phyloP scores from a whole-genome alignment of 2,113 vertebrate species.

The Zosterops japonicus region DNA sequence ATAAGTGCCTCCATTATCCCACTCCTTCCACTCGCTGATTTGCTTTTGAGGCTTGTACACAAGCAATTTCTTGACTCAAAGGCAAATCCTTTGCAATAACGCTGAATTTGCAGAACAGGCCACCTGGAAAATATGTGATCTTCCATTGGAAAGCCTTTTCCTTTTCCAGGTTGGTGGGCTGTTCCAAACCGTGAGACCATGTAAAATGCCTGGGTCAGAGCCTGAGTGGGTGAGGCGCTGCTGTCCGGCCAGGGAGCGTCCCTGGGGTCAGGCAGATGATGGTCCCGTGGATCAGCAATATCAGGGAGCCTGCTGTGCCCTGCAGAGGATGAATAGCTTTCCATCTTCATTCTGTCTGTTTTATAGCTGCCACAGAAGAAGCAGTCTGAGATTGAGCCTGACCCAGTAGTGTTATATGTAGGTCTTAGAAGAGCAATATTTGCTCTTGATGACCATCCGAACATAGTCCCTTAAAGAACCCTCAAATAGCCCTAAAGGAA shows the following conservation, averaged over 20 bases:
- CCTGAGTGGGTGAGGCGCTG: background rate
- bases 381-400: slow-evolving; percentile 26
- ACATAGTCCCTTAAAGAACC: background rate
- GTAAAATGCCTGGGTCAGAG: background rate
- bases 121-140: slow-evolving; percentile 40
- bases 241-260: background rate
- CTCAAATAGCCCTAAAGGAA: background rate
- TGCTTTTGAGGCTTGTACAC: background rate
- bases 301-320: background rate
- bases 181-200: background rate
- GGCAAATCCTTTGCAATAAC: background rate
- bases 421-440: slow-evolving; percentile 4
- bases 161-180: background rate
- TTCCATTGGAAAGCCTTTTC: background rate
- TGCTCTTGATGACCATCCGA: background rate
- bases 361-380: slow-evolving; percentile 32
- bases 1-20: slow-evolving; percentile 21
- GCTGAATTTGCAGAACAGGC: background rate
- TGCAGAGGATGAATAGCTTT: slow-evolving; percentile 22
- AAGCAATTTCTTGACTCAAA: slow-evolving; percentile 8
- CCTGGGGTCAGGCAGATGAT: background rate
- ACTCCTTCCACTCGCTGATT: background rate
- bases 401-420: background rate
- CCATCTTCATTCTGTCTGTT: slow-evolving; percentile 12
- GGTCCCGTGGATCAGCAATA: background rate